Percentiles rank a stretch among this genome's conserved stretches.
These are phyloP conservation scores for Sphaeridia pumilis DNA, from an alignment of 2,888 invertebrate genomes.

Conservation along the genomic window DNA sequence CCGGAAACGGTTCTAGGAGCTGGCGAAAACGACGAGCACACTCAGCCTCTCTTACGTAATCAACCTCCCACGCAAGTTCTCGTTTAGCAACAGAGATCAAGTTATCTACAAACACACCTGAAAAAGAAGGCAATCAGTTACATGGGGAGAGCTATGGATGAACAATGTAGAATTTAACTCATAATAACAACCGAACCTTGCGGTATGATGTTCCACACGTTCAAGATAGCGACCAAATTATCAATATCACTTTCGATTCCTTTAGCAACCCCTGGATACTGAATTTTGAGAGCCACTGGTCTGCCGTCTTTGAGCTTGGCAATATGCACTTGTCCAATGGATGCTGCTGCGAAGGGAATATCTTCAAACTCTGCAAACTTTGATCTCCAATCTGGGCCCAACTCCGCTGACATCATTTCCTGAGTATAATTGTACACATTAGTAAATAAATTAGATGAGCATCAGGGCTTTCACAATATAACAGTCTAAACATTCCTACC, in stretches of 20 bases:
- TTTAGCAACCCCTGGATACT: slow-evolving; percentile 92
- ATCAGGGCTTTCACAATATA: too few relatives aligned
- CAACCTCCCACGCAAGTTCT: slow-evolving; percentile 92
- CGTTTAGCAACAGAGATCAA: slow-evolving; percentile 84
- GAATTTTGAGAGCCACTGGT: slow-evolving; percentile 90
- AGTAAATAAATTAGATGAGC: slow-evolving; percentile 2
- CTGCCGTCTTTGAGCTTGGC: slow-evolving; percentile 58
- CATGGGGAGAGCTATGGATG: too few relatives aligned
- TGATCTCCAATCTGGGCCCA: slow-evolving; percentile 71
- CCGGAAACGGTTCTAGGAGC: slow-evolving; percentile 57
- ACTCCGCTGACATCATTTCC: slow-evolving; percentile 64
- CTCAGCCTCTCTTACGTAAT: slow-evolving; percentile 82
- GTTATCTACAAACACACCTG: slow-evolving; percentile 79
- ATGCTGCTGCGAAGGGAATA: slow-evolving; percentile 96
- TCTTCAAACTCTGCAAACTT: slow-evolving; percentile 68
- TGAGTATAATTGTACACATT: slow-evolving; percentile 36
- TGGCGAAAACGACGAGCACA: slow-evolving; percentile 68
- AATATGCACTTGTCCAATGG: slow-evolving; percentile 86
- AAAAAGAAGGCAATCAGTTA: background rate
- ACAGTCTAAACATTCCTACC: too few relatives aligned
- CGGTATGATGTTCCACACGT: slow-evolving; percentile 90
- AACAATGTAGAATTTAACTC: too few relatives aligned
- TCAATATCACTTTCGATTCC: slow-evolving; percentile 97
- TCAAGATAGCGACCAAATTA: slow-evolving; percentile 83
- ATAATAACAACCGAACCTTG: slow-evolving; percentile 57